Evolutionary conservation across 2,113 vertebrate genomes (phyloP).

Genomic region (Heterochromis multidens): DNA sequence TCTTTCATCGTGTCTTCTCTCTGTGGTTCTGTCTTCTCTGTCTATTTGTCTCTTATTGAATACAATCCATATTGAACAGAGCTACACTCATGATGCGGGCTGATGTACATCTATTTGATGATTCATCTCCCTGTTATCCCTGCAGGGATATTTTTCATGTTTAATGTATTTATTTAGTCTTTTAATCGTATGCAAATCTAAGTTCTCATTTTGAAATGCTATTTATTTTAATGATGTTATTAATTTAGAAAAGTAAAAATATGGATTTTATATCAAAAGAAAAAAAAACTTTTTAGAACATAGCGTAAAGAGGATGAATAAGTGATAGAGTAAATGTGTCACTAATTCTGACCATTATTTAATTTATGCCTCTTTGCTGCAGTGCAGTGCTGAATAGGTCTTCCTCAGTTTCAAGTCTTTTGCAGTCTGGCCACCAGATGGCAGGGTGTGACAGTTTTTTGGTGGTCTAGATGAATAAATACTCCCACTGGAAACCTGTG

Average conservation of each 20-base stretch:
- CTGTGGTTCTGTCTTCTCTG: background rate
- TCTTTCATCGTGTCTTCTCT: background rate
- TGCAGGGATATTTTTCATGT: background rate
- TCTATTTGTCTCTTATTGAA: background rate
- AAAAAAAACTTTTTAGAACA: background rate
- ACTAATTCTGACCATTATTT: too few relatives aligned
- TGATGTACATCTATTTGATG: background rate
- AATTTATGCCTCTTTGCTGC: background rate
- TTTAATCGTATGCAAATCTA: background rate
- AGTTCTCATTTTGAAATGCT: background rate
- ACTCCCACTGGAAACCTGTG: background rate
- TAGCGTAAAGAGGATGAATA: too few relatives aligned
- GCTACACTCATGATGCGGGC: background rate
- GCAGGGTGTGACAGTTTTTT: background rate
- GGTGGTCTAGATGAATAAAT: background rate
- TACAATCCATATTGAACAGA: background rate
- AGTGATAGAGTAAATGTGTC: too few relatives aligned
- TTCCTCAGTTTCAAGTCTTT: background rate
- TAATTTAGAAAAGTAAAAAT: background rate
- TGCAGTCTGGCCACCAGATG: conserved; percentile 25
- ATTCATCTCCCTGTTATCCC: background rate
- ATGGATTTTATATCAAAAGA: background rate
- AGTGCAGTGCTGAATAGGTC: background rate
- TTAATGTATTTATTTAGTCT: background rate
- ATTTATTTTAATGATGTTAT: background rate